These are phyloP conservation scores for Chamaetylas fuelleborni DNA, from an alignment of 2,113 vertebrate species.

Conservation along the genomic window DNA sequence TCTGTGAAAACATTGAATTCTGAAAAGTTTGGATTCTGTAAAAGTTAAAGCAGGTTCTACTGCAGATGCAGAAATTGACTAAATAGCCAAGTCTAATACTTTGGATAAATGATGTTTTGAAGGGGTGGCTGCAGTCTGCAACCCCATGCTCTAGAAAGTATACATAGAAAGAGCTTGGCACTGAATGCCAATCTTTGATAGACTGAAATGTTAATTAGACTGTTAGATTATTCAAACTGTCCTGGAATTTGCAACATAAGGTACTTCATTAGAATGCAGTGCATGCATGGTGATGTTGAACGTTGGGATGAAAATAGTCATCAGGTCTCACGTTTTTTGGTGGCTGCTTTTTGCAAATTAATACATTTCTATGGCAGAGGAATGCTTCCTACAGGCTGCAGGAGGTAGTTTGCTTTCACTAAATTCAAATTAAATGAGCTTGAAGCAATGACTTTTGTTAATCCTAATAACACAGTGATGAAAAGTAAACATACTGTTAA, in stretches of 20 bases:
- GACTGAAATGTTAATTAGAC: slow-evolving; percentile 30
- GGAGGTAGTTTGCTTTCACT: slow-evolving; percentile 79
- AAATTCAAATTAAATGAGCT: slow-evolving; percentile 84
- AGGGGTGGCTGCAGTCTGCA: not conserved
- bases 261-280: slow-evolving; percentile 45
- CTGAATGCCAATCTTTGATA: not conserved
- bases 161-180: not conserved
- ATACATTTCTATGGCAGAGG: slow-evolving; percentile 46
- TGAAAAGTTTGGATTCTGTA: not conserved
- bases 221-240: not conserved
- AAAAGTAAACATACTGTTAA: slow-evolving; percentile 85
- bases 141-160: not conserved
- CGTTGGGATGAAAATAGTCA: not conserved
- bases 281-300: not conserved
- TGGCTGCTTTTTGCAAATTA: slow-evolving; percentile 44
- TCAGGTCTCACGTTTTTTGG: not conserved
- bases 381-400: slow-evolving; percentile 73
- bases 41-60: not conserved
- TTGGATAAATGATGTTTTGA: not conserved
- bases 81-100: not conserved
- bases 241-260: slow-evolving; percentile 26
- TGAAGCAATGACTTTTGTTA: slow-evolving; percentile 84
- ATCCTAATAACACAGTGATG: slow-evolving; percentile 84
- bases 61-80: not conserved
- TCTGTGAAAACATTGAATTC: not conserved